Conservation (phyloP, 2,888 invertebrate species). For the Ctenicera cuprea region DNA sequence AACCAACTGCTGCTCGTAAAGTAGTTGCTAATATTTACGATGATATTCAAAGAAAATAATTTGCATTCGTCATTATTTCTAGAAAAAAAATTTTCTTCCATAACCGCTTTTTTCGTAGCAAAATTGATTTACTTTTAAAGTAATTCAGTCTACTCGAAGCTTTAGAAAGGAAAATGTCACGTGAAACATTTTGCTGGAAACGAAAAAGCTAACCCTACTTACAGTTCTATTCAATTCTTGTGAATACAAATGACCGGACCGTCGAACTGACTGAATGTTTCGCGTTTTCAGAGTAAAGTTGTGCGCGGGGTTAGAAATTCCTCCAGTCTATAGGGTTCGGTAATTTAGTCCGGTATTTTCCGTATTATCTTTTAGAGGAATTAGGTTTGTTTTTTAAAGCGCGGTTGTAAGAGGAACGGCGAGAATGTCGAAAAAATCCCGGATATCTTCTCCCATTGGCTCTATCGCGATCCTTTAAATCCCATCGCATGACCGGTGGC, state of each 20-base stretch:
- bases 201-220: slow-evolving; percentile 49
- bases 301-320: slow-evolving; percentile 36
- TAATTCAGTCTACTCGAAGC: slow-evolving; percentile 18
- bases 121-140: slow-evolving; percentile 28
- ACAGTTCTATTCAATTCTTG: slow-evolving; percentile 47
- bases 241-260: slow-evolving; percentile 52
- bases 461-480: slow-evolving; percentile 39
- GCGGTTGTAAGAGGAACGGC: neutral
- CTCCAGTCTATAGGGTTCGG: slow-evolving; percentile 11
- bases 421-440: slow-evolving; percentile 17
- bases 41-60: no score
- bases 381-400: slow-evolving; percentile 21
- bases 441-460: slow-evolving; percentile 13
- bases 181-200: slow-evolving; percentile 46
- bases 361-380: slow-evolving; percentile 25
- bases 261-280: slow-evolving; percentile 50
- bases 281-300: slow-evolving; percentile 44
- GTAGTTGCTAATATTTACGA: no score
- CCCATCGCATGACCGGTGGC: slow-evolving; percentile 45
- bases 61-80: no score
- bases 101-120: no score
- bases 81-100: no score
- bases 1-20: no score
- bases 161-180: slow-evolving; percentile 43
- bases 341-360: slow-evolving; percentile 38